phyloP scores from a whole-genome alignment of 1,140 invertebrate species.

The Drosophila kepulauana region DNA sequence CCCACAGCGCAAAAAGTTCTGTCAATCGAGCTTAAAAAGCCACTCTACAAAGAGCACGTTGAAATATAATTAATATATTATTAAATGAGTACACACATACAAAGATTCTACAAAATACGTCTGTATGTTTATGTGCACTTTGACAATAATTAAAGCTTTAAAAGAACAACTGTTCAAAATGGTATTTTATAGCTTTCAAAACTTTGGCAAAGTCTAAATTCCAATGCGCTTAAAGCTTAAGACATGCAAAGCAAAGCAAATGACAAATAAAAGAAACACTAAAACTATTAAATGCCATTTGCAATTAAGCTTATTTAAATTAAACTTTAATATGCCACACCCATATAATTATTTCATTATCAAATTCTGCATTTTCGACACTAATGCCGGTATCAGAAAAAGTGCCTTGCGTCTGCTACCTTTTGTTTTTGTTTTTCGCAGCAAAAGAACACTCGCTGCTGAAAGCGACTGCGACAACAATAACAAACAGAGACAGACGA shows the following conservation, averaged over 20 bases:
- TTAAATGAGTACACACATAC: neutral
- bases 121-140: conserved; percentile 19
- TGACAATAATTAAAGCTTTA: conserved; percentile 52
- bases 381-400: conserved; percentile 1
- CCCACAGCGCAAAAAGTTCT: conserved; percentile 23
- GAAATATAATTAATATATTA: neutral
- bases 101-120: neutral
- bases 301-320: conserved; percentile 12
- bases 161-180: conserved; percentile 15
- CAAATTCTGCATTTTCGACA: neutral
- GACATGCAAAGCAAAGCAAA: neutral
- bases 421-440: conserved; percentile 7
- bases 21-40: conserved; percentile 39
- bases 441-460: conserved; percentile 21
- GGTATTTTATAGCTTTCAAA: conserved; percentile 58
- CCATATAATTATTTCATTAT: too few species aligned
- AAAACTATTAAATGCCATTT: conserved; percentile 11
- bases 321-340: neutral
- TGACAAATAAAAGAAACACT: conserved; percentile 11
- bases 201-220: conserved; percentile 56
- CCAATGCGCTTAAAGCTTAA: conserved; percentile 76
- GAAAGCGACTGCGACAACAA: conserved; percentile 26
- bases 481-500: conserved; percentile 30
- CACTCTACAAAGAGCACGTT: conserved; percentile 3
- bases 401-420: conserved; percentile 17